Conservation (phyloP, 2,888 invertebrate genomes). For the Calliopum simillimum region DNA sequence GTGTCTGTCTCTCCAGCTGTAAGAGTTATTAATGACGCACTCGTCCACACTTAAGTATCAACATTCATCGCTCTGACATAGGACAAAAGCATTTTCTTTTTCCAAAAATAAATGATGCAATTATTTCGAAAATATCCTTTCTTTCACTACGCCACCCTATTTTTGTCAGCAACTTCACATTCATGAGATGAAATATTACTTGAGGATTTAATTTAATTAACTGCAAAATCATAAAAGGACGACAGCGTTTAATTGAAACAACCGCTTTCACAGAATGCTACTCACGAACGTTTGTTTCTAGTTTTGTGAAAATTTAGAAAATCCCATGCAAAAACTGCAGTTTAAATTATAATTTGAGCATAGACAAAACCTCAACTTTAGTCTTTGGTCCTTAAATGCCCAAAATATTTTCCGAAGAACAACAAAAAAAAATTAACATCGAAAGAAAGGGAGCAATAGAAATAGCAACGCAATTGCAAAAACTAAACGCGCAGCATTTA, state of each 20-base stretch:
- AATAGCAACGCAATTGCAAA: background rate
- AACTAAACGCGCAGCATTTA: background rate
- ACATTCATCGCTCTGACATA: background rate
- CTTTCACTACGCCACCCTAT: background rate
- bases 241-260: too few species aligned
- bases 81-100: background rate
- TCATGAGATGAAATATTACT: slow-evolving; percentile 1
- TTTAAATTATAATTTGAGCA: background rate
- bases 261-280: too few species aligned
- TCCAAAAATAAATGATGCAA: slow-evolving; percentile 21
- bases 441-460: background rate
- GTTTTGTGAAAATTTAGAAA: too few species aligned
- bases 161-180: background rate
- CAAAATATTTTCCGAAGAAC: too few species aligned
- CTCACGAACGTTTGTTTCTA: too few species aligned
- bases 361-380: background rate
- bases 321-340: too few species aligned
- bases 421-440: slow-evolving; percentile 2
- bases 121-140: slow-evolving; percentile 5
- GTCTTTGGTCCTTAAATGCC: too few species aligned
- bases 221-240: background rate
- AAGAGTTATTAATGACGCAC: slow-evolving; percentile 15
- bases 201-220: slow-evolving; percentile 7
- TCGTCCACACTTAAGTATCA: slow-evolving; percentile 20
- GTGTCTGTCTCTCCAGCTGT: background rate